These are phyloP conservation scores for Pseudomyrmex pallidus DNA, from an alignment of 1,140 invertebrate genomes.

Conservation along the genomic window DNA sequence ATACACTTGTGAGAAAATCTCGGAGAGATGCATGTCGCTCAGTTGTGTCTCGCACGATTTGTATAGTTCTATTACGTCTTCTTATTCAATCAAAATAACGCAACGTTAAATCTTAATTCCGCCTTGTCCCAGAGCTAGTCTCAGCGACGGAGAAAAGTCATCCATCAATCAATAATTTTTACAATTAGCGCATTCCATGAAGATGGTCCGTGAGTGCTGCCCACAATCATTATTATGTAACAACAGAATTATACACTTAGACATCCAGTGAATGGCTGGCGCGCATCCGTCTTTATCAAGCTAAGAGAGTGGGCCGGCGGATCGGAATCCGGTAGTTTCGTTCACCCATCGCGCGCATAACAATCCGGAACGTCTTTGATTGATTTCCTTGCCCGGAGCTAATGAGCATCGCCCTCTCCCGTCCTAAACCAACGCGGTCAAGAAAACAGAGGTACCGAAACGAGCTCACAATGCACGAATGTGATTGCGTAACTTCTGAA, in stretches of 20 bases:
- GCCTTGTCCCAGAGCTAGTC: not conserved
- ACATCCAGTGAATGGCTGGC: constrained; percentile 50
- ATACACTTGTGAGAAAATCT: not conserved
- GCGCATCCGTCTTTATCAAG: constrained; percentile 69
- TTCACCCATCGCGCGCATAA: constrained; percentile 16
- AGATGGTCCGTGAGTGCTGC: constrained; percentile 11
- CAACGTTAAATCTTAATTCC: constrained; percentile 46
- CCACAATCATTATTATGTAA: constrained; percentile 36
- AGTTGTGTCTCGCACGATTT: constrained; percentile 14
- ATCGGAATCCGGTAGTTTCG: constrained; percentile 70
- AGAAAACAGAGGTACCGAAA: constrained; percentile 21
- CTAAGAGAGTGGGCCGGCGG: constrained; percentile 31
- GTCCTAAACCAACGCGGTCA: not conserved
- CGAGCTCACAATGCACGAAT: not conserved
- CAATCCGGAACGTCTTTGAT: constrained; percentile 57
- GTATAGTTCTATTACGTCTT: constrained; percentile 23
- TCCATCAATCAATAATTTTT: constrained; percentile 50
- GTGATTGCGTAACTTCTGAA: constrained; percentile 54
- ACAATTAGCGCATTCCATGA: constrained; percentile 51
- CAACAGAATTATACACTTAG: constrained; percentile 40
- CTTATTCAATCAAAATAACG: constrained; percentile 41
- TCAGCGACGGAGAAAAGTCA: constrained; percentile 20
- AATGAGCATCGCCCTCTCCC: constrained; percentile 49
- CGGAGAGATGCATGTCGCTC: not conserved
- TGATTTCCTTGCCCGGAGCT: constrained; percentile 53